A percentile compares a stretch with the other conserved stretches of the same genome.
Evolutionary conservation across 2,113 vertebrate species (phyloP).

Genomic region (Zingel zingel): DNA sequence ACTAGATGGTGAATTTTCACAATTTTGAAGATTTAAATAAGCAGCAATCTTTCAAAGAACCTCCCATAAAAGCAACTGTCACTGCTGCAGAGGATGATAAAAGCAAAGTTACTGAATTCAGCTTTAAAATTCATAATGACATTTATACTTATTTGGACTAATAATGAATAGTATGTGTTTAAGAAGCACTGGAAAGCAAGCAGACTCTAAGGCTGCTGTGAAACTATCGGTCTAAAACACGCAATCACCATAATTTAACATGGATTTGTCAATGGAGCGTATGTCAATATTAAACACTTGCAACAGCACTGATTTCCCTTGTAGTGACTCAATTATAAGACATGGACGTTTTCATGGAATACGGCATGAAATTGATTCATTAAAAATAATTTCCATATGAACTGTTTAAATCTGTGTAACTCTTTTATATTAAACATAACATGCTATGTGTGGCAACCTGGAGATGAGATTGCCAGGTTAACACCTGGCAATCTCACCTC

Average conservation of each 20-base stretch:
- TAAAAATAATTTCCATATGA: not conserved
- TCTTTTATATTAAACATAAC: not conserved
- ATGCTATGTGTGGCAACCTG: not conserved
- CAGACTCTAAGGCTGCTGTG: not conserved
- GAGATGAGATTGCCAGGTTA: too few relatives aligned
- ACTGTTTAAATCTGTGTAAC: conserved; percentile 5
- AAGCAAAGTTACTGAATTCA: not conserved
- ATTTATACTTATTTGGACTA: not conserved
- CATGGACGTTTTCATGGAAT: not conserved
- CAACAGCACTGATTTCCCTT: not conserved
- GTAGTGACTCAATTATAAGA: not conserved
- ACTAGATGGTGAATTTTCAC: not conserved
- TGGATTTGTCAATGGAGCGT: not conserved
- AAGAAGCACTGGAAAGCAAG: not conserved
- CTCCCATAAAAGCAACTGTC: not conserved
- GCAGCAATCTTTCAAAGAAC: not conserved
- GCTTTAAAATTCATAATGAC: conserved; percentile 1
- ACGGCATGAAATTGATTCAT: not conserved
- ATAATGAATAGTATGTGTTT: not conserved
- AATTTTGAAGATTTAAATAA: conserved; percentile 22
- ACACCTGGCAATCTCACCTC: not conserved
- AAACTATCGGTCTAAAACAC: not conserved
- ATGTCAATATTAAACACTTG: not conserved
- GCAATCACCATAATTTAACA: not conserved
- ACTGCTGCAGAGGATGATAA: not conserved